Percentiles rank a stretch among this genome's conserved stretches.
Conservation (phyloP, 2,113 vertebrate species). For the Mirza zaza region DNA sequence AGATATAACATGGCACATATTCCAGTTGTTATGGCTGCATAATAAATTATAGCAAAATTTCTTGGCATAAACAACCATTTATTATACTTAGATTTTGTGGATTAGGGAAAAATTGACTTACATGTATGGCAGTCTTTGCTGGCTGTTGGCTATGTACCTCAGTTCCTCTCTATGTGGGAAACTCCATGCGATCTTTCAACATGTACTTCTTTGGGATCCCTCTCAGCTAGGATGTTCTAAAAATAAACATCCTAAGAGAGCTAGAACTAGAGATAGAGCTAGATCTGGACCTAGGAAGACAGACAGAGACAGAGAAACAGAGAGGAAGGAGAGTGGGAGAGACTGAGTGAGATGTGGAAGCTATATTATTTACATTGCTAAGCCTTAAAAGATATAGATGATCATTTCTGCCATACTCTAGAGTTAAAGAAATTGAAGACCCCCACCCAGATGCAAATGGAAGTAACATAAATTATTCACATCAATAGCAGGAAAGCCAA, state of each 20-base stretch:
- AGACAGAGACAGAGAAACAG: too few species aligned
- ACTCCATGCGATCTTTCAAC: neutral
- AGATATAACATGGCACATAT: neutral
- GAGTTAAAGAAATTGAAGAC: neutral
- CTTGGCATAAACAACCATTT: neutral
- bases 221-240: neutral
- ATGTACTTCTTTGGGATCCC: neutral
- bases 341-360: neutral
- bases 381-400: neutral
- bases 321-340: neutral
- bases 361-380: neutral
- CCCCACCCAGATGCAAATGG: neutral
- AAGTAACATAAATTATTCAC: neutral
- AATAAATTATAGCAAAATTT: neutral
- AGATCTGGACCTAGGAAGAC: too few species aligned
- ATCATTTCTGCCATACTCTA: neutral
- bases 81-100: neutral
- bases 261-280: neutral
- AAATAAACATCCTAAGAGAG: neutral
- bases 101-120: neutral
- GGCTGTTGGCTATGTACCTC: neutral
- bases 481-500: neutral
- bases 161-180: neutral
- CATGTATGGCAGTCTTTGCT: neutral
- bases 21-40: neutral